A percentile compares a stretch with the other conserved stretches of the same genome.
phyloP scores from a whole-genome alignment of 2,888 invertebrate species.

The Tenthredo mesomela region DNA sequence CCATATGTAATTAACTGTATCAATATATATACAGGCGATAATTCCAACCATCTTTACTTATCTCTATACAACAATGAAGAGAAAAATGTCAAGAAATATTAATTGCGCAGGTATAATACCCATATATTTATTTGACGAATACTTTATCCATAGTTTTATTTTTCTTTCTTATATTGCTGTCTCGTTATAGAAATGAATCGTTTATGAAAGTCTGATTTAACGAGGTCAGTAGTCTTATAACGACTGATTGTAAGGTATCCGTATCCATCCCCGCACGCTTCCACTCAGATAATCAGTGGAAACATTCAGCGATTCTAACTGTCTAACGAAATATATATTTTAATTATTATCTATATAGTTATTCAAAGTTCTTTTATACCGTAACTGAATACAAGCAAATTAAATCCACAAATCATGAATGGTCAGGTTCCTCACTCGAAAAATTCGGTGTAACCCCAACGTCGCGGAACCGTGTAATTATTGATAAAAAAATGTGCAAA shows the following conservation, averaged over 20 bases:
- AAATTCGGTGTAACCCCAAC: not conserved
- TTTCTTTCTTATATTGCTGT: too few relatives aligned
- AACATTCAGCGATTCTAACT: constrained; percentile 11
- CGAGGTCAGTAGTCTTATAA: not conserved
- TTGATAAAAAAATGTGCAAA: not conserved
- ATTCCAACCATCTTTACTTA: too few relatives aligned
- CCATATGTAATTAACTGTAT: too few relatives aligned
- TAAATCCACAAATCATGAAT: not conserved
- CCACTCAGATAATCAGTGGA: constrained; percentile 16
- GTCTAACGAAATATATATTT: not conserved
- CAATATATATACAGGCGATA: too few relatives aligned
- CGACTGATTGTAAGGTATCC: constrained; percentile 28
- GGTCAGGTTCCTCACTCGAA: not conserved
- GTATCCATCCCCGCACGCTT: not conserved
- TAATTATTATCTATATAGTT: not conserved
- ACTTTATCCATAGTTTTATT: too few relatives aligned
- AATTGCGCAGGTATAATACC: too few relatives aligned
- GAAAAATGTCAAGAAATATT: too few relatives aligned
- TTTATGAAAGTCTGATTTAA: not conserved
- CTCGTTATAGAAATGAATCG: too few relatives aligned
- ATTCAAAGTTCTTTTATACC: not conserved
- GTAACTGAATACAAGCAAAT: constrained; percentile 6
- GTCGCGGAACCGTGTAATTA: not conserved
- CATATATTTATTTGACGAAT: too few relatives aligned
- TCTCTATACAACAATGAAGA: too few relatives aligned